Conservation (phyloP, 2,888 invertebrate species). For the Drosophila sordidapex region DNA sequence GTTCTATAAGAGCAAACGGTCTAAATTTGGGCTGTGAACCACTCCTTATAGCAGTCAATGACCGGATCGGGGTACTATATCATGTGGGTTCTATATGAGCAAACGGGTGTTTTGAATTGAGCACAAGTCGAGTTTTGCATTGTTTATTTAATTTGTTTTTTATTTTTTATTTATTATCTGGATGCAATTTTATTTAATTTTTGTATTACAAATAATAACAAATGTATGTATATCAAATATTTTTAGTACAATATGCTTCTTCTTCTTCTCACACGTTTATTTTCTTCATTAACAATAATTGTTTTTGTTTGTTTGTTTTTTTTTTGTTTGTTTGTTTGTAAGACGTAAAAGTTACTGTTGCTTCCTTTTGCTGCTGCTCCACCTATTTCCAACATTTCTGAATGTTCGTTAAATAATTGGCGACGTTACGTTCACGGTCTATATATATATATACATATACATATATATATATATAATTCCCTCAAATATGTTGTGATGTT, state of each 20-base stretch:
- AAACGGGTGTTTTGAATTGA: neutral
- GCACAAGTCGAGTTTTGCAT: slow-evolving; percentile 27
- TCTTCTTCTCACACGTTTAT: slow-evolving; percentile 48
- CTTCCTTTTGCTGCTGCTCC: slow-evolving; percentile 51
- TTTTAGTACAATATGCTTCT: slow-evolving; percentile 77
- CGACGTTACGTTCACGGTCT: slow-evolving; percentile 77
- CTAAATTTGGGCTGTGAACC: neutral
- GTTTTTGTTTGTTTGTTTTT: slow-evolving; percentile 46
- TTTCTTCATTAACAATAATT: slow-evolving; percentile 73
- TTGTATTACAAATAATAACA: slow-evolving; percentile 78
- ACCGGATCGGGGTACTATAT: neutral
- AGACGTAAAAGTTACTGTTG: slow-evolving; percentile 70
- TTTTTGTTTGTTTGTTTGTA: slow-evolving; percentile 38
- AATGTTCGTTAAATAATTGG: slow-evolving; percentile 65
- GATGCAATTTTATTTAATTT: slow-evolving; percentile 78
- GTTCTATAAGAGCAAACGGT: neutral
- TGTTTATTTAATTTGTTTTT: slow-evolving; percentile 55
- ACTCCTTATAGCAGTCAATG: neutral
- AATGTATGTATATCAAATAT: slow-evolving; percentile 78
- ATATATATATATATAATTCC: slow-evolving; percentile 33
- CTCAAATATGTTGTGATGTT: slow-evolving; percentile 58
- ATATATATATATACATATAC: slow-evolving; percentile 11
- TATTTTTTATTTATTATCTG: slow-evolving; percentile 74
- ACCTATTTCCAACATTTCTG: slow-evolving; percentile 38
- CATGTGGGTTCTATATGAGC: neutral